Evolutionary conservation across 2,797 vertebrate species (phyloP).

Genomic region (Pyrocephalus nanus): DNA sequence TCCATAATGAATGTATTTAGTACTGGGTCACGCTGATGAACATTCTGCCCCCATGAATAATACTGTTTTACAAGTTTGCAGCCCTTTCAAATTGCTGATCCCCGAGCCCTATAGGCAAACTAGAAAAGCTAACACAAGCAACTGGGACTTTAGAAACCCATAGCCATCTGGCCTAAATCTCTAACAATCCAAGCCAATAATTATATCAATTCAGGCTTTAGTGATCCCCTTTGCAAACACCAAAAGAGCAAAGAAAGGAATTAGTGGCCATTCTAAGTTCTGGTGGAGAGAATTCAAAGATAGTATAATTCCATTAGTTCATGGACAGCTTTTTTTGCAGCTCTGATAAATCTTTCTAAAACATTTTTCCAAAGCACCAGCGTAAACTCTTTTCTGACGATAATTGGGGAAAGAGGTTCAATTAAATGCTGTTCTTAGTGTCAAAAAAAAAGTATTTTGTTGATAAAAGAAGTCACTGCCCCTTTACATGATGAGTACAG

Average conservation of each 20-base stretch:
- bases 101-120: slow-evolving; percentile 80
- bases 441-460: slow-evolving; percentile 61
- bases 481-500: slow-evolving; percentile 1
- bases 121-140: slow-evolving; percentile 83
- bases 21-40: slow-evolving; percentile 87
- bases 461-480: slow-evolving; percentile 56
- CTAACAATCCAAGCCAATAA: slow-evolving; percentile 84
- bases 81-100: slow-evolving; percentile 79
- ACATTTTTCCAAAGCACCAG: slow-evolving; percentile 60
- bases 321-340: slow-evolving; percentile 65
- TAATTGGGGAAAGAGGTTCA: slow-evolving; percentile 64
- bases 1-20: slow-evolving; percentile 92
- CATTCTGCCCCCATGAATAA: slow-evolving; percentile 88
- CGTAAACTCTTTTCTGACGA: slow-evolving; percentile 66
- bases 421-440: slow-evolving; percentile 61
- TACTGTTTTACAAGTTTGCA: slow-evolving; percentile 82
- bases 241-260: slow-evolving; percentile 79
- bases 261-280: slow-evolving; percentile 74
- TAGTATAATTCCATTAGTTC: slow-evolving; percentile 79
- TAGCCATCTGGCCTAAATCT: slow-evolving; percentile 87
- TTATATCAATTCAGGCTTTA: slow-evolving; percentile 84
- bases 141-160: slow-evolving; percentile 81
- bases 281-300: slow-evolving; percentile 74
- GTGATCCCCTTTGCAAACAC: slow-evolving; percentile 74
- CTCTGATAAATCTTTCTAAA: slow-evolving; percentile 61